These are phyloP conservation scores for Anolis carolinensis DNA, from an alignment of 2,113 vertebrate genomes.

Conservation along the genomic window DNA sequence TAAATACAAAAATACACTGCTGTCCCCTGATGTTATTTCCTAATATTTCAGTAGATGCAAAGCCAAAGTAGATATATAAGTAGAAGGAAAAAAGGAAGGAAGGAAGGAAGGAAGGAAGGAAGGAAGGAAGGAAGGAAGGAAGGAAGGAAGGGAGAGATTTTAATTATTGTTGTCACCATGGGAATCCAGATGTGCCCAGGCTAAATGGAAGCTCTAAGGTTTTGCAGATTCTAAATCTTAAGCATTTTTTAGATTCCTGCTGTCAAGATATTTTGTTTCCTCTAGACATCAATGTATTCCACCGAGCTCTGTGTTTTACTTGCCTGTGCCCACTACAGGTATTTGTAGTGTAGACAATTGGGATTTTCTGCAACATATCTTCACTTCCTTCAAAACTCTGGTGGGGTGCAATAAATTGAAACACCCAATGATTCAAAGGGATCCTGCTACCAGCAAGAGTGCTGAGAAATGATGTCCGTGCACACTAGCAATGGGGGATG, in stretches of 20 bases:
- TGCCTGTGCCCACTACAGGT: not conserved
- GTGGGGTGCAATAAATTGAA: not conserved
- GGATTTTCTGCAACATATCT: not conserved
- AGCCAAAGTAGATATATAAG: not conserved
- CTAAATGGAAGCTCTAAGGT: constrained; percentile 27
- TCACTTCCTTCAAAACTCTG: not conserved
- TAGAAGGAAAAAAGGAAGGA: too few species aligned
- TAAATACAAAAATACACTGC: not conserved
- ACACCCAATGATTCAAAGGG: not conserved
- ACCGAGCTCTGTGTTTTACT: not conserved
- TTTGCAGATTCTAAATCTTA: constrained; percentile 2
- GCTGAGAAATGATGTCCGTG: constrained; percentile 3
- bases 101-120: too few species aligned
- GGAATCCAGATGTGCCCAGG: not conserved
- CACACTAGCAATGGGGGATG: not conserved
- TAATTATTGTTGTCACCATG: not conserved
- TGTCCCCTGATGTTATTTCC: not conserved
- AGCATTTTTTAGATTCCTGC: constrained; percentile 3
- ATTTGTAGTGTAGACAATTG: not conserved
- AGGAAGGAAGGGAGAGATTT: not conserved
- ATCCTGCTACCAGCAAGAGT: not conserved
- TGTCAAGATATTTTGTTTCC: not conserved
- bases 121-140: too few species aligned
- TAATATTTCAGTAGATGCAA: not conserved
- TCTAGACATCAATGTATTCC: not conserved